Conservation (phyloP, 2,888 invertebrate species). For the Ariolimax columbianus region DNA sequence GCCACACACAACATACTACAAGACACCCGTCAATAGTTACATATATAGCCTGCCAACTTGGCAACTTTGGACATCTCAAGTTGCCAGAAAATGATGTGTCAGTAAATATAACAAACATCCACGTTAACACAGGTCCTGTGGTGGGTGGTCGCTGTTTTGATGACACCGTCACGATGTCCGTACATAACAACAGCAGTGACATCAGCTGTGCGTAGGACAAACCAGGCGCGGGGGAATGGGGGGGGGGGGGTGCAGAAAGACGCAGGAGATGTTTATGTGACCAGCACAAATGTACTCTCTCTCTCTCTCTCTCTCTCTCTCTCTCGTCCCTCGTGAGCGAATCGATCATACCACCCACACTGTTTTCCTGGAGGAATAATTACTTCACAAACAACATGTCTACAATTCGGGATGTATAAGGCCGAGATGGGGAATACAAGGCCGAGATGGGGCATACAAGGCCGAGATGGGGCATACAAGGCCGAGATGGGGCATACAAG, state of each 20-base stretch:
- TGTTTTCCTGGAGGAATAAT: background rate
- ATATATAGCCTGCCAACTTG: background rate
- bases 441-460: too few species aligned
- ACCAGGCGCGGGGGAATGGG: background rate
- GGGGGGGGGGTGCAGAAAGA: background rate
- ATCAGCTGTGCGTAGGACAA: background rate
- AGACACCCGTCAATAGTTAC: background rate
- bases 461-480: too few species aligned
- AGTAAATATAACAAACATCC: background rate
- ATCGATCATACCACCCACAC: slow-evolving; percentile 3
- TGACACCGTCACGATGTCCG: background rate
- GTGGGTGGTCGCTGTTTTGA: background rate
- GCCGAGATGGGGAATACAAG: too few species aligned
- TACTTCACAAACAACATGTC: background rate
- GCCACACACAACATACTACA: background rate
- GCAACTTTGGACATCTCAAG: background rate
- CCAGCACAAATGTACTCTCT: background rate
- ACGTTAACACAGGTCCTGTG: background rate
- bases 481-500: too few species aligned
- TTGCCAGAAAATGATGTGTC: background rate
- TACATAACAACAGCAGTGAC: slow-evolving; percentile 7
- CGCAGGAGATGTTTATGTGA: background rate
- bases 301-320: background rate
- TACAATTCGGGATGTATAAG: background rate
- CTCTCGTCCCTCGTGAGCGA: too few species aligned